Evolutionary conservation across 2,888 invertebrate genomes (phyloP).

Genomic region (Trachelus iudaicus): DNA sequence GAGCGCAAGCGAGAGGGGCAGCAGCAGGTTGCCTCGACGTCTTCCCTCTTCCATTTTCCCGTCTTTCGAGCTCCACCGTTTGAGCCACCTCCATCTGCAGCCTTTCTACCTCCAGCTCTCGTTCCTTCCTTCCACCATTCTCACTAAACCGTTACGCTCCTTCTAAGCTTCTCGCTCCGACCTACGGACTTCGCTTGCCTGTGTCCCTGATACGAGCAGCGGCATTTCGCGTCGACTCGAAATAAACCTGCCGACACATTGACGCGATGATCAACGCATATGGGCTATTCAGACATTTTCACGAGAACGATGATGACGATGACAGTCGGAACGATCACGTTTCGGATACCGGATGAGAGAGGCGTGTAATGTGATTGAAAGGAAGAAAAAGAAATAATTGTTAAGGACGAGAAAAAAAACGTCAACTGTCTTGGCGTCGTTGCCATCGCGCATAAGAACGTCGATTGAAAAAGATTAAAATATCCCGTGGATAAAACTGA

Average conservation of each 20-base stretch:
- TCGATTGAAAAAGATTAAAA: not conserved
- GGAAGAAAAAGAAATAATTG: not conserved
- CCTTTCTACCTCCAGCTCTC: not conserved
- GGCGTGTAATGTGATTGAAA: not conserved
- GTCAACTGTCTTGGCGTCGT: not conserved
- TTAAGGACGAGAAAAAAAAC: not conserved
- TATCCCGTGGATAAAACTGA: not conserved
- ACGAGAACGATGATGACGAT: not conserved
- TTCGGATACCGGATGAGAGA: not conserved
- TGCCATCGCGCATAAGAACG: not conserved
- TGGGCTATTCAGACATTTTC: not conserved
- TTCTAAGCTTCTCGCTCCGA: slow-evolving; percentile 1
- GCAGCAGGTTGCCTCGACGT: slow-evolving; percentile 1
- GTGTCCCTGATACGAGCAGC: not conserved
- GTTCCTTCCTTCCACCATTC: not conserved
- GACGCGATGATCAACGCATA: not conserved
- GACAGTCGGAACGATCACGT: not conserved
- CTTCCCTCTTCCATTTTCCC: slow-evolving; percentile 6
- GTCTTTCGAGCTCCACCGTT: slow-evolving; percentile 28
- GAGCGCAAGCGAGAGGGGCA: not conserved
- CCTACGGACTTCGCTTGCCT: slow-evolving; percentile 8
- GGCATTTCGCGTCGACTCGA: not conserved
- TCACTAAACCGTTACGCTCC: slow-evolving; percentile 27
- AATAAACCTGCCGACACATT: not conserved
- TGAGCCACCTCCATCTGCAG: slow-evolving; percentile 8